phyloP scores from a whole-genome alignment of 2,888 invertebrate species.

The Ennomos fuscantarius region DNA sequence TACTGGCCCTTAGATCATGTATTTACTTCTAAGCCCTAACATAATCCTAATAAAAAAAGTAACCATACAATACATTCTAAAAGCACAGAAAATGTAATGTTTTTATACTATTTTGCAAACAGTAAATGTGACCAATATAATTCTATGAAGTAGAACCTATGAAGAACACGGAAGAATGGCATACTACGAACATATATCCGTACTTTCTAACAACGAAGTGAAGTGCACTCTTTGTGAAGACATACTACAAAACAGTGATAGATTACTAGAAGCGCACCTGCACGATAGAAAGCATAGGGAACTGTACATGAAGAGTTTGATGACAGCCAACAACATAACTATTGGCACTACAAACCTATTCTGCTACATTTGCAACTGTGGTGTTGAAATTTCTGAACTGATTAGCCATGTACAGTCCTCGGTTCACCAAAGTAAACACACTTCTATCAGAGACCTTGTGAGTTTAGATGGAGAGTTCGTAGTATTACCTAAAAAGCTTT shows the following conservation, averaged over 20 bases:
- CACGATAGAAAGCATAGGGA: constrained; percentile 44
- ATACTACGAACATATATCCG: constrained; percentile 53
- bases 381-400: constrained; percentile 29
- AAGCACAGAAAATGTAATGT: too few species aligned
- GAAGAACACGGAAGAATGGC: too few species aligned
- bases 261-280: constrained; percentile 47
- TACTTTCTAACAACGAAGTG: constrained; percentile 41
- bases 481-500: constrained; percentile 43
- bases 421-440: constrained; percentile 40
- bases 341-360: constrained; percentile 24
- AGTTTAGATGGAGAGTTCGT: constrained; percentile 54
- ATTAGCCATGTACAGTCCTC: constrained; percentile 45
- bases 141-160: too few species aligned
- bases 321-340: constrained; percentile 50
- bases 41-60: too few species aligned
- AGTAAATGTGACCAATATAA: too few species aligned
- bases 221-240: constrained; percentile 54
- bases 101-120: too few species aligned
- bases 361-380: constrained; percentile 50
- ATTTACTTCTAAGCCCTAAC: too few species aligned
- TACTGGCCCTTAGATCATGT: too few species aligned
- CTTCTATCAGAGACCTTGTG: constrained; percentile 40
- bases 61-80: too few species aligned
- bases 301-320: constrained; percentile 44
- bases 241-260: constrained; percentile 40